Conservation (phyloP, 2,113 vertebrate genomes). For the Gymnocephalus cernua region DNA sequence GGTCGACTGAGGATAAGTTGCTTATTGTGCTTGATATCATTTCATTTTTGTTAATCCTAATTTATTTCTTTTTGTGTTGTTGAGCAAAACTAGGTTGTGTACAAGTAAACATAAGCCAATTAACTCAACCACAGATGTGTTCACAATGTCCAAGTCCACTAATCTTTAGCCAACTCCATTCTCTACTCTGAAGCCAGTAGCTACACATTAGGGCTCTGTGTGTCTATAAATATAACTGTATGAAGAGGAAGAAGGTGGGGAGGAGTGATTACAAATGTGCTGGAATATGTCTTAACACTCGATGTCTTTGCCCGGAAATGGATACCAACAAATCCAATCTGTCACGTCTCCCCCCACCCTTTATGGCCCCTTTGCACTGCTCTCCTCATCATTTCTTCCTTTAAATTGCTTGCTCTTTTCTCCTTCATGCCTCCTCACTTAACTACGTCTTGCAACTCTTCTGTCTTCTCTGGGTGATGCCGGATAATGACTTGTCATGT, state of each 20-base stretch:
- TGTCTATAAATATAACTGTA: slow-evolving; percentile 34
- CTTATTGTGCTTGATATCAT: too few relatives aligned
- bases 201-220: not conserved
- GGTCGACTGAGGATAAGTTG: too few relatives aligned
- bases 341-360: slow-evolving; percentile 7
- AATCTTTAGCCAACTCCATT: not conserved
- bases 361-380: not conserved
- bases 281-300: slow-evolving; percentile 18
- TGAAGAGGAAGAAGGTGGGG: not conserved
- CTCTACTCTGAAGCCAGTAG: not conserved
- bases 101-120: not conserved
- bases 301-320: slow-evolving; percentile 39
- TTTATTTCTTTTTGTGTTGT: not conserved
- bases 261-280: slow-evolving; percentile 11
- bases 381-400: slow-evolving; percentile 16
- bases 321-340: slow-evolving; percentile 55
- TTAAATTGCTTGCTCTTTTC: slow-evolving; percentile 23
- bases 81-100: not conserved
- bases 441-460: slow-evolving; percentile 43
- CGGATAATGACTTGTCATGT: slow-evolving; percentile 72
- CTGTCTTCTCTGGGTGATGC: slow-evolving; percentile 55
- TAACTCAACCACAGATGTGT: not conserved
- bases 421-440: slow-evolving; percentile 51
- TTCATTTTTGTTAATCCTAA: not conserved
- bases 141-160: not conserved